Percentiles rank a stretch among this genome's conserved stretches.
These are phyloP conservation scores for Rhopalosiphum padi DNA, from an alignment of 1,140 invertebrate species.

Conservation along the genomic window DNA sequence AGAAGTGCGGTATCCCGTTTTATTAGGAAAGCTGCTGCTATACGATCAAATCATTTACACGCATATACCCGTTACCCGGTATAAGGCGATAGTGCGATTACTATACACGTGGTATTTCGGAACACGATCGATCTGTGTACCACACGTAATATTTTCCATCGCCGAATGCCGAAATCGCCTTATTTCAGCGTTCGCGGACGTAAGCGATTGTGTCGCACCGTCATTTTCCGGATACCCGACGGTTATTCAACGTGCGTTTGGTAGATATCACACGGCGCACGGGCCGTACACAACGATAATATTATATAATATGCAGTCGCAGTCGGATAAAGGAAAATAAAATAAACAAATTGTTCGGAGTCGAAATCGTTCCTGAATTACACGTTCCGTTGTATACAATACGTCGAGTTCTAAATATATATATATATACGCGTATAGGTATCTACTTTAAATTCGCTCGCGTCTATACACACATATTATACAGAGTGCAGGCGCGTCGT, in stretches of 20 bases:
- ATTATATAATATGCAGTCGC: too few relatives aligned
- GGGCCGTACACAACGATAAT: too few relatives aligned
- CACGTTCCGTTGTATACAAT: not conserved
- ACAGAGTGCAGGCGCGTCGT: not conserved
- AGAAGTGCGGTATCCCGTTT: too few relatives aligned
- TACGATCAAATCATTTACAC: too few relatives aligned
- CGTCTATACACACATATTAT: not conserved
- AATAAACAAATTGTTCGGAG: slow-evolving; percentile 16
- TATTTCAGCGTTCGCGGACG: too few relatives aligned
- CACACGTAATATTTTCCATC: too few relatives aligned
- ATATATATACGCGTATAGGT: not conserved
- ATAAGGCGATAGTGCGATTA: too few relatives aligned
- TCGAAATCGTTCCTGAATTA: not conserved
- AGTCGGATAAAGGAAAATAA: not conserved
- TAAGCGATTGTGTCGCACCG: not conserved
- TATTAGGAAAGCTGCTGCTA: too few relatives aligned
- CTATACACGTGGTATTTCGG: too few relatives aligned
- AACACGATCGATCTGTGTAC: too few relatives aligned
- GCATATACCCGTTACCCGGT: too few relatives aligned
- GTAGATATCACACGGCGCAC: not conserved
- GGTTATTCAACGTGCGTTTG: not conserved
- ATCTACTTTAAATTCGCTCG: not conserved
- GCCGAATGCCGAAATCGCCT: too few relatives aligned
- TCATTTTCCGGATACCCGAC: not conserved
- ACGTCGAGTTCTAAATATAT: not conserved